These are phyloP conservation scores for Bombus vancouverensis DNA, from an alignment of 1,140 invertebrate genomes.

Conservation along the genomic window DNA sequence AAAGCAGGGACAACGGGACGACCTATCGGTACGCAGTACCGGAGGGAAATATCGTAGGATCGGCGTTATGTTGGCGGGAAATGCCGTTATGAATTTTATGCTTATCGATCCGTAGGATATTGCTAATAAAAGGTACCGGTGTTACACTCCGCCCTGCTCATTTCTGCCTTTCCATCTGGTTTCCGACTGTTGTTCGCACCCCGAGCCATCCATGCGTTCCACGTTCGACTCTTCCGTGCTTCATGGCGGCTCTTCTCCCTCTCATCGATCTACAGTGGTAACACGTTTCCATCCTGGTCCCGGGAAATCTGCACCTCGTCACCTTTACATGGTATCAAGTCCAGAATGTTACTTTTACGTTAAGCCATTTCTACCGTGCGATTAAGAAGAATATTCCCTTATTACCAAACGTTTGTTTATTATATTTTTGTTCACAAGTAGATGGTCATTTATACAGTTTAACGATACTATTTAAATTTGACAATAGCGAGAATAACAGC, in stretches of 20 bases:
- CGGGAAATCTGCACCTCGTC: neutral
- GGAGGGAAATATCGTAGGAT: constrained; percentile 45
- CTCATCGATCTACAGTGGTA: neutral
- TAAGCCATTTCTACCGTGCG: neutral
- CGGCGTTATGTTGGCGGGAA: constrained; percentile 40
- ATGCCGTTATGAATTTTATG: constrained; percentile 71
- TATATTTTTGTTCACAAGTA: no score
- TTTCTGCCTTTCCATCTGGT: constrained; percentile 52
- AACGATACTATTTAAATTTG: no score
- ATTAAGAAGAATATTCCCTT: no score
- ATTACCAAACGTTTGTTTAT: no score
- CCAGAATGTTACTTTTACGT: neutral
- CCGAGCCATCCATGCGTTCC: neutral
- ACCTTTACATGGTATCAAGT: neutral
- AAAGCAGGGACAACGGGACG: constrained; percentile 32
- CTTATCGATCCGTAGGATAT: constrained; percentile 67
- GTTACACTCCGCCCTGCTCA: neutral
- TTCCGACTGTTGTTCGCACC: constrained; percentile 47
- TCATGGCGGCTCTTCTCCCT: neutral
- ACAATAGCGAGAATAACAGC: no score
- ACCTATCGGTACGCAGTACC: neutral
- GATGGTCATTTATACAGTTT: no score
- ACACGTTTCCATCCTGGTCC: neutral
- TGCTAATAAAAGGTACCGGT: constrained; percentile 68
- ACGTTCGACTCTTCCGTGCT: neutral